These are phyloP conservation scores for Petrocephalus schoutedeni DNA, from an alignment of 2,797 vertebrate genomes.

Conservation along the genomic window DNA sequence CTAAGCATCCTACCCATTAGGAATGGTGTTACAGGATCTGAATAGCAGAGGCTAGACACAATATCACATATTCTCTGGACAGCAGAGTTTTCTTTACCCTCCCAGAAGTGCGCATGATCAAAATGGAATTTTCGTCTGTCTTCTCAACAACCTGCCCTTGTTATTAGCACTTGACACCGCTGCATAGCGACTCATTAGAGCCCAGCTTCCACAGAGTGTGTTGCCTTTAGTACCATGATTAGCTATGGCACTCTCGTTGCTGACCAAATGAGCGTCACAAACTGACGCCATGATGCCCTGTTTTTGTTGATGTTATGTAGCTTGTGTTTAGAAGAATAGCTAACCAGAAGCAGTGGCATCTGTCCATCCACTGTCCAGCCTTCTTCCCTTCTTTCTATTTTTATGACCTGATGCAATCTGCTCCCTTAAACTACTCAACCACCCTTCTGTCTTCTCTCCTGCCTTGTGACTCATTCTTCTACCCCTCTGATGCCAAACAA, in stretches of 20 bases:
- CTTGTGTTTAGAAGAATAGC: background rate
- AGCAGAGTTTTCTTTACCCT: background rate
- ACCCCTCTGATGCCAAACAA: background rate
- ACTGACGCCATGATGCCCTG: background rate
- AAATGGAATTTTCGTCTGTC: background rate
- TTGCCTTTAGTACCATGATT: constrained; percentile 19
- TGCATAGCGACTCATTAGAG: constrained; percentile 6
- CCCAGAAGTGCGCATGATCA: background rate
- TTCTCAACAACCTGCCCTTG: constrained; percentile 6
- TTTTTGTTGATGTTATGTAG: background rate
- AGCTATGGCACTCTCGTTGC: constrained; percentile 13
- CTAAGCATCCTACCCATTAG: background rate
- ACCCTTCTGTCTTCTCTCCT: background rate
- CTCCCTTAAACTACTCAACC: background rate
- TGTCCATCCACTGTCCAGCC: background rate
- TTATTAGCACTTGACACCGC: constrained; percentile 12
- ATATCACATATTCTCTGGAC: background rate
- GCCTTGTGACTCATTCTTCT: background rate
- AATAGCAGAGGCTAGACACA: constrained; percentile 7
- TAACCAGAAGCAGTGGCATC: background rate
- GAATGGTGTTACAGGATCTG: background rate
- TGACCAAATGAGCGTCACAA: background rate
- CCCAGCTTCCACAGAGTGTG: background rate
- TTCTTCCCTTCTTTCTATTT: background rate
- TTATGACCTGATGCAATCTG: background rate